Percentiles rank a stretch among this genome's conserved stretches.
phyloP scores from a whole-genome alignment of 2,888 invertebrate species.

The Sinelater perroti region DNA sequence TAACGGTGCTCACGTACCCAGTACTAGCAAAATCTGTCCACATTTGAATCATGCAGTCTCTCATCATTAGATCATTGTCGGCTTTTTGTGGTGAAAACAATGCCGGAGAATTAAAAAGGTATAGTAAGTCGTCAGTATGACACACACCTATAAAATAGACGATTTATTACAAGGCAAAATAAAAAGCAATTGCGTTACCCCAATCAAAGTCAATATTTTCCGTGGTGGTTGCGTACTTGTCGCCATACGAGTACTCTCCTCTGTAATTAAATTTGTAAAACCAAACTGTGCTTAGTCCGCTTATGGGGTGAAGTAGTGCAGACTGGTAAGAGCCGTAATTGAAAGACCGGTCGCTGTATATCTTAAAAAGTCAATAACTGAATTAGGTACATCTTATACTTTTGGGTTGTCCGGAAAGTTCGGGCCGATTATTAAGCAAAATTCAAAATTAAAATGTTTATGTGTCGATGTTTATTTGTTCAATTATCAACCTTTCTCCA shows the following conservation, averaged over 20 bases:
- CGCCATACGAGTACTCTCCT: conserved; percentile 60
- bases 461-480: too few species aligned
- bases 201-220: conserved; percentile 50
- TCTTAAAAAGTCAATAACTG: too few species aligned
- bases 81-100: conserved; percentile 57
- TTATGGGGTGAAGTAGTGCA: conserved; percentile 50
- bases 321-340: conserved; percentile 60
- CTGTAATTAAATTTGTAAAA: conserved; percentile 63
- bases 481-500: too few species aligned
- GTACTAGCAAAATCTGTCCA: conserved; percentile 62
- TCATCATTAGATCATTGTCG: conserved; percentile 56
- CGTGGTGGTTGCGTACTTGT: conserved; percentile 57
- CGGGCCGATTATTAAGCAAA: too few species aligned
- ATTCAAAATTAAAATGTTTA: too few species aligned
- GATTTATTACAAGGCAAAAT: too few species aligned
- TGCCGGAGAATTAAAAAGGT: conserved; percentile 61
- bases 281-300: conserved; percentile 58
- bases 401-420: too few species aligned
- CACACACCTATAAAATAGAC: conserved; percentile 54
- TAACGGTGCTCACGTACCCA: conserved; percentile 39
- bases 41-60: conserved; percentile 56
- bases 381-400: too few species aligned
- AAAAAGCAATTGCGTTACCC: too few species aligned
- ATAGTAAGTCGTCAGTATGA: conserved; percentile 66
- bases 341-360: conserved; percentile 55